A percentile compares a stretch with the other conserved stretches of the same genome.
Evolutionary conservation across 2,888 invertebrate species (phyloP).

Genomic region (Scelioninae gen. 2): DNA sequence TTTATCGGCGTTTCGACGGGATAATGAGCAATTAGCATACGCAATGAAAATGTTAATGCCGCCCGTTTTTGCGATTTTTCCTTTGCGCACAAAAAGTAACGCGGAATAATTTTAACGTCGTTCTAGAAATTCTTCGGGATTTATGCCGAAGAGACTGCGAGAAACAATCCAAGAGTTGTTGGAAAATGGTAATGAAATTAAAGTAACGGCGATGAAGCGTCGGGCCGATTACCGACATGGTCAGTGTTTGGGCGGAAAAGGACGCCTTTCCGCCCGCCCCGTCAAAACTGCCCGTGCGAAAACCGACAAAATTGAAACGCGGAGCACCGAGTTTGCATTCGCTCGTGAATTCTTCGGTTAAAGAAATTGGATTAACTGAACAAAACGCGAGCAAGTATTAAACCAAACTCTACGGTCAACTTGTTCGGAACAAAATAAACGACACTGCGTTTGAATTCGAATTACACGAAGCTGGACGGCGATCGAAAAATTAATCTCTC

Average conservation of each 20-base stretch:
- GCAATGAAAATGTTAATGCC: conserved; percentile 6
- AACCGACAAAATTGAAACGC: conserved; percentile 3
- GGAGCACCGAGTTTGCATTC: conserved; percentile 14
- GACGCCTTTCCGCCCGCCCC: too few species aligned
- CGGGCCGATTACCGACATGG: too few species aligned
- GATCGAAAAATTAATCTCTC: conserved; percentile 3
- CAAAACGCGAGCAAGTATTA: conserved; percentile 17
- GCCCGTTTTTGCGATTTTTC: conserved; percentile 2
- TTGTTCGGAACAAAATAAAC: conserved; percentile 19
- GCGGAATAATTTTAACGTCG: not conserved
- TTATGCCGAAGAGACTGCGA: not conserved
- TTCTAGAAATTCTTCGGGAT: not conserved
- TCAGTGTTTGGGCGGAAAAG: too few species aligned
- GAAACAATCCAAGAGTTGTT: not conserved
- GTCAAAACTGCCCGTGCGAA: too few species aligned
- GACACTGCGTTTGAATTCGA: conserved; percentile 10
- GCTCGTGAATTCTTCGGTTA: conserved; percentile 16
- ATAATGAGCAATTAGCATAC: conserved; percentile 7
- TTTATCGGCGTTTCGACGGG: not conserved
- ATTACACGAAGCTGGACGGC: conserved; percentile 1
- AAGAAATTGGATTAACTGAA: conserved; percentile 28
- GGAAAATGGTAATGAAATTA: too few species aligned
- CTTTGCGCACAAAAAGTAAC: not conserved
- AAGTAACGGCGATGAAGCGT: too few species aligned
- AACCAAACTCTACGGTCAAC: conserved; percentile 7